Base-by-base conservation (phyloP, 30 jellyfish, hydroid and myxozoan genomes). In the Nemopilema nomurai region DNA sequence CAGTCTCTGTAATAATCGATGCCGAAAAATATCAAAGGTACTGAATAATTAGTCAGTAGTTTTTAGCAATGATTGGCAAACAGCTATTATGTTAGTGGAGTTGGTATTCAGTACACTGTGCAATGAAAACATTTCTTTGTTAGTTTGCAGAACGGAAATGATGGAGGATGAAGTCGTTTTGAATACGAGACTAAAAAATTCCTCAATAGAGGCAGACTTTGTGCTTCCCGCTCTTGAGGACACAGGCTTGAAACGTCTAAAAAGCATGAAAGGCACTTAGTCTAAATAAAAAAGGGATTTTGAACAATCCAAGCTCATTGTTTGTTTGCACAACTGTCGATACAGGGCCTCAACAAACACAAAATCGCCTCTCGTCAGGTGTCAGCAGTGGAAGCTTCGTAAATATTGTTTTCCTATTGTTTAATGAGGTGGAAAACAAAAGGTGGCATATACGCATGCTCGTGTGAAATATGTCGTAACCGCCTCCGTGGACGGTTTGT, bases 311-410 rank as follows among this genome's bases (percentile, higher is more conserved):
- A 22, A 8, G 64, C 22, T 27, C n/a, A 77, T 63, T 77, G 29
- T 77, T 77, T 77, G 52, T 77, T 77, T 77, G 51, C 76, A 1
- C 87, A 77, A 53, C 87, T 77, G 87, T 77, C 8, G 63, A 64
- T 25, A 62, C 68, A 77, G 28, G 4, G 65, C 65, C 51, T 33
- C 16, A 20, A 33, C 49, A 29, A 77, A 66, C 49, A 18, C n/a
- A 51, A 76, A 7, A 20, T 23, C 63, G 25, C 51, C 19, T 66
- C 62, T 3, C 24, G 32, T 77, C 87, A 77, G 87, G 87, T 77
- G 87, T 29, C 76, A 28, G n/a, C 51, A 32, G 18, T 67, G 33
- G 76, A 67, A 32, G 17, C 33, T 67, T 67, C 18, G 33, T 67
- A 16, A 67, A 51, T 77, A 64, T 77, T 49, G 29, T 64, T 77